These are phyloP conservation scores for Crenuchus spilurus DNA, from an alignment of 2,797 vertebrate species.

Conservation along the genomic window DNA sequence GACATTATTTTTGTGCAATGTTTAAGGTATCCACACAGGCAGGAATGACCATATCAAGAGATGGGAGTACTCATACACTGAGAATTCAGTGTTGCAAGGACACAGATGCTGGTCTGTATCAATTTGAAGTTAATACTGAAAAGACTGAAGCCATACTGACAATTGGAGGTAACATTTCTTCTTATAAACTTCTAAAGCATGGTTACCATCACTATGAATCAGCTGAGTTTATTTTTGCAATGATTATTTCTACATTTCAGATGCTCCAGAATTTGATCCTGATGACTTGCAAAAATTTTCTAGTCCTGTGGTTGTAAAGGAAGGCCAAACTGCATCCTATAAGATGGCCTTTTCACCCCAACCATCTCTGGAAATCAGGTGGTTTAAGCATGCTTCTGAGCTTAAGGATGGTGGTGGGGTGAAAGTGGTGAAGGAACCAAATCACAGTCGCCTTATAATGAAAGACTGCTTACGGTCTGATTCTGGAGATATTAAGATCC, in stretches of 20 bases:
- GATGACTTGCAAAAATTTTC: constrained; percentile 73
- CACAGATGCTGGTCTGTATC: constrained; percentile 82
- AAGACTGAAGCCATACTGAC: constrained; percentile 83
- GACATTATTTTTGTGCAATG: too few species aligned
- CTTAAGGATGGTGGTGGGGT: constrained; percentile 68
- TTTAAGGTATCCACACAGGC: constrained; percentile 80
- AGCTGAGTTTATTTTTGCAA: neutral
- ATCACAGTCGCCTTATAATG: constrained; percentile 79
- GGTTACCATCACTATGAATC: neutral
- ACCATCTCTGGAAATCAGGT: constrained; percentile 79
- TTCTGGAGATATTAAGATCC: constrained; percentile 84
- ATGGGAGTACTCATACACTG: constrained; percentile 79
- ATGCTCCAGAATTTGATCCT: constrained; percentile 80
- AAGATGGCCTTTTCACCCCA: constrained; percentile 82
- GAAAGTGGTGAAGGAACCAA: constrained; percentile 73
- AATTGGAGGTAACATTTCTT: constrained; percentile 79
- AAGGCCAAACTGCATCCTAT: constrained; percentile 78
- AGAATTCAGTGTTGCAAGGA: constrained; percentile 73
- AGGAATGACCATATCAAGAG: constrained; percentile 73
- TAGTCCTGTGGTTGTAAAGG: constrained; percentile 79
- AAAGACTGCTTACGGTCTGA: constrained; percentile 79
- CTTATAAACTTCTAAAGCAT: neutral
- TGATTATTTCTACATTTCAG: constrained; percentile 61
- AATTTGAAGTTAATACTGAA: constrained; percentile 82
- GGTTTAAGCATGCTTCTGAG: constrained; percentile 83